Conservation (phyloP, 2,797 vertebrate genomes). For the Cyprinodon diabolis region DNA sequence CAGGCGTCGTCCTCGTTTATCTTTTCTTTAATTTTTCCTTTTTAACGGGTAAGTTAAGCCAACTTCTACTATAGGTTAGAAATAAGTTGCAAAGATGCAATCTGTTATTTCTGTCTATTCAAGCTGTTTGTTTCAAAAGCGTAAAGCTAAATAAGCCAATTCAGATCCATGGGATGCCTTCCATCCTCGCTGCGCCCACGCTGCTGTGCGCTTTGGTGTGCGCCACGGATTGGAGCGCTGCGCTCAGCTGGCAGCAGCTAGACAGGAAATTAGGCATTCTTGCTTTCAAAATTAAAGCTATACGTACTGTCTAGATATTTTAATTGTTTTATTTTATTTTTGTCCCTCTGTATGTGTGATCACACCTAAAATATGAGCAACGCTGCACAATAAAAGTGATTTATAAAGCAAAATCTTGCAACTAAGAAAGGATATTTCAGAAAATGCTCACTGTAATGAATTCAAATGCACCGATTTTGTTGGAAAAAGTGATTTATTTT, state of each 20-base stretch:
- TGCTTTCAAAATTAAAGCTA: constrained; percentile 57
- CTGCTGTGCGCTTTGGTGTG: constrained; percentile 42
- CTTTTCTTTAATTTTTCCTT: constrained; percentile 8
- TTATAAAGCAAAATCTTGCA: background rate
- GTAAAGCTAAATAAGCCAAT: constrained; percentile 20
- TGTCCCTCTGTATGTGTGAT: background rate
- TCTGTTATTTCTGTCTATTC: background rate
- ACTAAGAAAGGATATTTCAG: background rate
- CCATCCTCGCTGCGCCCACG: constrained; percentile 38
- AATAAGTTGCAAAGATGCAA: background rate
- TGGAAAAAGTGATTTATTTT: constrained; percentile 47
- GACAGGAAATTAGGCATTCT: constrained; percentile 43
- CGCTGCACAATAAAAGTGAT: background rate
- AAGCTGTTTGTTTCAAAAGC: background rate
- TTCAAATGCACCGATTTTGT: background rate
- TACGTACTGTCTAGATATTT: background rate
- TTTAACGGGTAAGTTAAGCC: constrained; percentile 18
- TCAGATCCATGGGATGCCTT: constrained; percentile 24
- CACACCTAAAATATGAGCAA: background rate
- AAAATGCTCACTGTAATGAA: background rate
- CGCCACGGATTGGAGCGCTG: constrained; percentile 46
- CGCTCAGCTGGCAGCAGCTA: constrained; percentile 28
- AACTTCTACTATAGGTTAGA: background rate
- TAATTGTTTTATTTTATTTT: no score
- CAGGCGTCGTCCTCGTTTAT: constrained; percentile 69